Evolutionary conservation across 2,113 vertebrate species (phyloP).

Genomic region (Calidris pygmaea): DNA sequence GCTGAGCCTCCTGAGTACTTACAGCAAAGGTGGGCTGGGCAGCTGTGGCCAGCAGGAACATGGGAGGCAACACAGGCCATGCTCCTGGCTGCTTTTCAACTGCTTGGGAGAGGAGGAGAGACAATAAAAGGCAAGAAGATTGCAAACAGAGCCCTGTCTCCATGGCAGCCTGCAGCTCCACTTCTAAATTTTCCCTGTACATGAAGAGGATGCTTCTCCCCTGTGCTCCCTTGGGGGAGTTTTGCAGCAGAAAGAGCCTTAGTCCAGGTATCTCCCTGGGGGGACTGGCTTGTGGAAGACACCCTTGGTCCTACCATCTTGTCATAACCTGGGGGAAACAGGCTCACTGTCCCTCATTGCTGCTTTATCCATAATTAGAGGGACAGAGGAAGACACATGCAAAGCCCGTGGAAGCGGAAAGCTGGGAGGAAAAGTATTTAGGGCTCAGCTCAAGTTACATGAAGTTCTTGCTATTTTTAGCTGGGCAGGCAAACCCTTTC

Average conservation of each 20-base stretch:
- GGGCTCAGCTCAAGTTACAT: not conserved
- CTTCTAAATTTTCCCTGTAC: constrained; percentile 44
- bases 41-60: not conserved
- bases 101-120: not conserved
- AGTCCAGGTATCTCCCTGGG: not conserved
- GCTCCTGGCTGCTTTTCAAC: not conserved
- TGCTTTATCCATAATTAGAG: fast-evolving
- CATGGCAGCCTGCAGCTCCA: constrained; percentile 55
- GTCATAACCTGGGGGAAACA: fast-evolving
- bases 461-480: not conserved
- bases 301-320: not conserved
- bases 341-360: fast-evolving
- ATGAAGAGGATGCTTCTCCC: not conserved
- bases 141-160: constrained; percentile 47
- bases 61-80: fast-evolving
- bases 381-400: not conserved
- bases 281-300: not conserved
- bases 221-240: not conserved
- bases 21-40: not conserved
- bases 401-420: not conserved
- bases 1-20: not conserved
- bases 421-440: not conserved
- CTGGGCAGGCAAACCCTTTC: not conserved
- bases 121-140: not conserved
- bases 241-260: not conserved